These are phyloP conservation scores for Pleuronectes platessa DNA, from an alignment of 2,113 vertebrate genomes.

Conservation along the genomic window DNA sequence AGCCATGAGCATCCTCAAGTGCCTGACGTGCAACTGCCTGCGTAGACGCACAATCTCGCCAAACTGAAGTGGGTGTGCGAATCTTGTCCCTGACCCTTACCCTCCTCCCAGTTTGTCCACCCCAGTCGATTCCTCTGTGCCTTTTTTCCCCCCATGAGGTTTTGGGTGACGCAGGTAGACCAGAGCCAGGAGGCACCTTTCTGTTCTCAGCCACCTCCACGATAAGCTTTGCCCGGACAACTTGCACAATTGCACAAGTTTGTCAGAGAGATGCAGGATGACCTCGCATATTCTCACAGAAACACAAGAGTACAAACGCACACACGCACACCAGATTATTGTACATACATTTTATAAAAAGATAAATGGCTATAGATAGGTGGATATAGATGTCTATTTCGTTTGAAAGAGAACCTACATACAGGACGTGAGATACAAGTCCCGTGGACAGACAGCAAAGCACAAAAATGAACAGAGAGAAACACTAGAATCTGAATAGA, in stretches of 20 bases:
- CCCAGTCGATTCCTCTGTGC: neutral
- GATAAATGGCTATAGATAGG: slow-evolving; percentile 4
- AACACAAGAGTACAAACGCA: slow-evolving; percentile 9
- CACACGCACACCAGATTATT: slow-evolving; percentile 23
- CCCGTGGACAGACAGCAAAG: slow-evolving; percentile 49
- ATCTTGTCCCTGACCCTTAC: neutral
- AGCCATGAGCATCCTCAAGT: slow-evolving; percentile 80
- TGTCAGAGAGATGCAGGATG: slow-evolving; percentile 47
- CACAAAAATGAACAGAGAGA: slow-evolving; percentile 59
- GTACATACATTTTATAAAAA: slow-evolving; percentile 33
- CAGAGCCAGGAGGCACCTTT: slow-evolving; percentile 40
- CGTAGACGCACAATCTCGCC: slow-evolving; percentile 82
- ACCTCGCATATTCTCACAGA: slow-evolving; percentile 38
- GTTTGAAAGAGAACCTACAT: slow-evolving; percentile 23
- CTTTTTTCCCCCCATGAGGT: slow-evolving; percentile 9
- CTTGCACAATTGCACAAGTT: slow-evolving; percentile 71
- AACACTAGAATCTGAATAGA: slow-evolving; percentile 20
- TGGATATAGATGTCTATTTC: slow-evolving; percentile 28
- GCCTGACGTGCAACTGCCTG: slow-evolving; percentile 88
- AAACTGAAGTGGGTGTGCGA: slow-evolving; percentile 67
- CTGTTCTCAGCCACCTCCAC: slow-evolving; percentile 57
- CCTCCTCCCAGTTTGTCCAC: slow-evolving; percentile 24
- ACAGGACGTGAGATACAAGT: slow-evolving; percentile 24
- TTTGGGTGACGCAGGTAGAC: slow-evolving; percentile 50
- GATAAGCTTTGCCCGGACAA: slow-evolving; percentile 70